phyloP scores from a whole-genome alignment of 2,888 invertebrate species.

The Drosophila suboccidentalis region DNA sequence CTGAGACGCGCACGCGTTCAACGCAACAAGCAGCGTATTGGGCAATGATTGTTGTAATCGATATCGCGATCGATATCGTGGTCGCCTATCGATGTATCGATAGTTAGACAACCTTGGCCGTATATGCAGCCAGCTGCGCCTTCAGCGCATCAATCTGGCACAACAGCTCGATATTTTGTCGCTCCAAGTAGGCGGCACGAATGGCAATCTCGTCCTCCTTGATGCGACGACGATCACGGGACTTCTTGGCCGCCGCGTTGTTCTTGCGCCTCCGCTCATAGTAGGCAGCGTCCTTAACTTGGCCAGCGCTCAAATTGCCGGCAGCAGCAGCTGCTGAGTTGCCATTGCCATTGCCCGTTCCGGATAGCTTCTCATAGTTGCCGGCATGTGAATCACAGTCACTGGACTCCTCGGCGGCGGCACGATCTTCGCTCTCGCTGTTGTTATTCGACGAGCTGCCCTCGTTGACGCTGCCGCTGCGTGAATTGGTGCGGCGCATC shows the following conservation, averaged over 20 bases:
- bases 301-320: conserved; percentile 50
- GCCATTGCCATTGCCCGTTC: background rate
- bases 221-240: conserved; percentile 94
- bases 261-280: conserved; percentile 95
- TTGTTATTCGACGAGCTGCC: conserved; percentile 79
- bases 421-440: conserved; percentile 83
- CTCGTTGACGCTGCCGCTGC: conserved; percentile 80
- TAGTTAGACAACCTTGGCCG: conserved; percentile 68
- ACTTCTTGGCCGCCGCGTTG: conserved; percentile 97
- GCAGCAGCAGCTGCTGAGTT: conserved; percentile 12
- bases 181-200: conserved; percentile 93
- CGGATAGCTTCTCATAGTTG: conserved; percentile 64
- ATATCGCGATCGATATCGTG: conserved; percentile 9
- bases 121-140: conserved; percentile 87
- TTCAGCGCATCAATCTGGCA: conserved; percentile 89
- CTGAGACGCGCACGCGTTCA: conserved; percentile 74
- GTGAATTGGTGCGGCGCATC: conserved; percentile 88
- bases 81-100: conserved; percentile 21
- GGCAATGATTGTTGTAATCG: conserved; percentile 33
- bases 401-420: conserved; percentile 82
- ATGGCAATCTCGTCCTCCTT: conserved; percentile 97
- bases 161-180: conserved; percentile 92
- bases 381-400: conserved; percentile 83
- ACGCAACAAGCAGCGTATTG: conserved; percentile 68
- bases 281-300: conserved; percentile 92